These are phyloP conservation scores for Homarus americanus DNA, from an alignment of 1,140 invertebrate species.

Conservation along the genomic window DNA sequence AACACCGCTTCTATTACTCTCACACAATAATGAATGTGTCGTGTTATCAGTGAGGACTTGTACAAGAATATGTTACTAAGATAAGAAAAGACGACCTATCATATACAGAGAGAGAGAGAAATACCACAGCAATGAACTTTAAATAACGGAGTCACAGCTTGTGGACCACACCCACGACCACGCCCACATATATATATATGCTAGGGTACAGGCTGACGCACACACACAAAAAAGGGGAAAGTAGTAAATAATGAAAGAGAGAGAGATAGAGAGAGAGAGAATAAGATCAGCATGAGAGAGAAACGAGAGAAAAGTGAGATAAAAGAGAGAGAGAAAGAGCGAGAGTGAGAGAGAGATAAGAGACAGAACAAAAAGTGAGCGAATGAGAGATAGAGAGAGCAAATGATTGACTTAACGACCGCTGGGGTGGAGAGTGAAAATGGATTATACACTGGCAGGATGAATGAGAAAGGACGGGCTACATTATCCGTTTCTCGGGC, in stretches of 20 bases:
- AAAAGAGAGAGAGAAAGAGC: constrained; percentile 18
- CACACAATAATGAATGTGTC: no score
- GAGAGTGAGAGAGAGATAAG: constrained; percentile 25
- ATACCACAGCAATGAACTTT: not conserved
- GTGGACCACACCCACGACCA: not conserved
- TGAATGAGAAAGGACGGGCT: not conserved
- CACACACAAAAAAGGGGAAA: not conserved
- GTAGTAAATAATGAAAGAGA: constrained; percentile 9
- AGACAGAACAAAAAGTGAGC: not conserved
- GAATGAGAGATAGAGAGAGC: not conserved
- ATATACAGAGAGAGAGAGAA: no score
- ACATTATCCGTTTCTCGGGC: constrained; percentile 11
- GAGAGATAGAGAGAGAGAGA: not conserved
- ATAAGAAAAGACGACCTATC: no score
- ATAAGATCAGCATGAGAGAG: not conserved
- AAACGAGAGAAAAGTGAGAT: not conserved
- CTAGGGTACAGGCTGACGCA: no score
- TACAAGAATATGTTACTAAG: no score
- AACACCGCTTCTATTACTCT: no score
- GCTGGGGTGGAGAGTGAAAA: not conserved
- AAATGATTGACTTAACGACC: not conserved
- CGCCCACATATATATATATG: no score
- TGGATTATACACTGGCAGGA: not conserved
- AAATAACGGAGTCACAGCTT: not conserved
- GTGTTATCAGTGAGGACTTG: no score